A percentile compares a stretch with the other conserved stretches of the same genome.
Conservation (phyloP, 2,888 invertebrate genomes). For the Melinaea marsaeus region DNA sequence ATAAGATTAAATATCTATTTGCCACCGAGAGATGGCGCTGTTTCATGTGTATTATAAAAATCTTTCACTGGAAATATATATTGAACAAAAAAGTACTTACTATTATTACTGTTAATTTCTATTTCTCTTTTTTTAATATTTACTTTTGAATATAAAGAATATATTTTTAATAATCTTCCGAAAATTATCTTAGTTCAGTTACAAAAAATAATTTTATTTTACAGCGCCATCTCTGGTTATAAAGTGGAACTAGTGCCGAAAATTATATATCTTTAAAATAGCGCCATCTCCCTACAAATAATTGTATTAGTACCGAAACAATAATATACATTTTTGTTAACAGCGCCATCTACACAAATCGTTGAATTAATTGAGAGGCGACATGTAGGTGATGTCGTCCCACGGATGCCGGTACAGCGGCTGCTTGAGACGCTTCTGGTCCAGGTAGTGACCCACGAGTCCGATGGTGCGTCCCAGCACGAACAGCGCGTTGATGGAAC, state of each 20-base stretch:
- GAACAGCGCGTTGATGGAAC: constrained; percentile 98
- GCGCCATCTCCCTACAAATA: neutral
- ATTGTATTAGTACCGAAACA: neutral
- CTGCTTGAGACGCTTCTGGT: constrained; percentile 98
- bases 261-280: neutral
- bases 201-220: too few species aligned
- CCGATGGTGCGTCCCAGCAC: constrained; percentile 99
- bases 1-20: constrained; percentile 11
- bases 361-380: constrained; percentile 55
- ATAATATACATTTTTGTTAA: neutral
- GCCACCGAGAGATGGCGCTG: constrained; percentile 20
- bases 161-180: neutral
- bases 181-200: neutral
- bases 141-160: too few species aligned
- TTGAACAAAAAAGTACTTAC: too few species aligned
- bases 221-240: constrained; percentile 1
- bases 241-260: neutral
- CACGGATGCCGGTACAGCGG: constrained; percentile 99
- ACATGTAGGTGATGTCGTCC: constrained; percentile 93
- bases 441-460: constrained; percentile 98
- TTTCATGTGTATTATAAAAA: neutral
- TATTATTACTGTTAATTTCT: too few species aligned
- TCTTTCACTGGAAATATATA: neutral
- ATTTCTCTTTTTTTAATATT: too few species aligned
- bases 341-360: constrained; percentile 13